A percentile compares a stretch with the other conserved stretches of the same genome.
These are phyloP conservation scores for Athene cunicularia DNA, from an alignment of 2,113 vertebrate genomes.

Conservation along the genomic window DNA sequence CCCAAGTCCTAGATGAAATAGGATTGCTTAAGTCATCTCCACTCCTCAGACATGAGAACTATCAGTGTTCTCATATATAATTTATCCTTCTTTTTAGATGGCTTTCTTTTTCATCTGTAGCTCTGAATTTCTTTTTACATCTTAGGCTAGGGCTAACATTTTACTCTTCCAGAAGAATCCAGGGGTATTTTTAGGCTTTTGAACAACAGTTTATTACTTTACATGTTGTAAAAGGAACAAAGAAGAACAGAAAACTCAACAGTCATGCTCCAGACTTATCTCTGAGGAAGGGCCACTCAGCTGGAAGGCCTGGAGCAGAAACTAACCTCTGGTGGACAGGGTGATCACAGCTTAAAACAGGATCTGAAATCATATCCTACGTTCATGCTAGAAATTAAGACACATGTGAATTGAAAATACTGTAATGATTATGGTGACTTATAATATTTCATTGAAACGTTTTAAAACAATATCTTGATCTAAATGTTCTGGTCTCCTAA, in stretches of 20 bases:
- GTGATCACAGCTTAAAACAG: background rate
- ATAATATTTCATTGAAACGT: background rate
- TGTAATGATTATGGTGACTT: background rate
- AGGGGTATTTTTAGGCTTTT: background rate
- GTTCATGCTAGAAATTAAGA: background rate
- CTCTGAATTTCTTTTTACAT: background rate
- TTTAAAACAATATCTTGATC: background rate
- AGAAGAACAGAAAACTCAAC: background rate
- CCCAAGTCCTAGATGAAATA: background rate
- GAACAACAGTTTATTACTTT: background rate
- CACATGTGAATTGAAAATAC: background rate
- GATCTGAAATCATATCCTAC: background rate
- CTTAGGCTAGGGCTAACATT: background rate
- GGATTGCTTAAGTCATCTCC: background rate
- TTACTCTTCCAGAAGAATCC: background rate
- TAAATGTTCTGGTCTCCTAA: background rate
- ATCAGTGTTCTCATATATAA: background rate
- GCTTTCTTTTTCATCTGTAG: background rate
- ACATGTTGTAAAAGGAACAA: background rate
- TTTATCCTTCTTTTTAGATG: background rate
- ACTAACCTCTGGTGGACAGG: background rate
- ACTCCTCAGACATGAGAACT: background rate
- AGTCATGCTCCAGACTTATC: background rate
- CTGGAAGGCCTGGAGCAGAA: background rate
- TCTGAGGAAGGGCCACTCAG: background rate